Percentiles rank a stretch among this genome's conserved stretches.
Evolutionary conservation across 1,140 invertebrate species (phyloP).

Genomic region (Lutraria rhynchaena): DNA sequence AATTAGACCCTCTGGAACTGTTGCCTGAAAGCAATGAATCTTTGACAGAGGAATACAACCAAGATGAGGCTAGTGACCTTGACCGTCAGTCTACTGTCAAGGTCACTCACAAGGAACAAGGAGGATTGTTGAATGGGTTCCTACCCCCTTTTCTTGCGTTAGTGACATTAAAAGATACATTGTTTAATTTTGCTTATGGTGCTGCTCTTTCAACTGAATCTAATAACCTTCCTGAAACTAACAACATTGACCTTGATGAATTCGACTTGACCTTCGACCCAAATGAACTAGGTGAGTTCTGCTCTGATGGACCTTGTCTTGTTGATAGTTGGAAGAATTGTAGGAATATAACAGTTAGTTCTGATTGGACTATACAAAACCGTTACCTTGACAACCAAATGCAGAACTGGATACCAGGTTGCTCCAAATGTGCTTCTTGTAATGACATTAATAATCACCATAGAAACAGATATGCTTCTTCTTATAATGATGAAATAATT

Average conservation of each 20-base stretch:
- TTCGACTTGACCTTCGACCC: not conserved
- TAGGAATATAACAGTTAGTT: constrained; percentile 41
- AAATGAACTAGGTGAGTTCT: constrained; percentile 6
- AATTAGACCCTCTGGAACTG: not conserved
- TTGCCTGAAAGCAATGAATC: not conserved
- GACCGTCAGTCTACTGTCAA: not conserved
- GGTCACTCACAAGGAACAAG: constrained; percentile 13
- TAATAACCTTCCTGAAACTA: not conserved
- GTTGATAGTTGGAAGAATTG: constrained; percentile 38
- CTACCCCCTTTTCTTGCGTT: constrained; percentile 50
- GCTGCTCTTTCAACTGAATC: not conserved
- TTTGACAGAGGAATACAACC: not conserved
- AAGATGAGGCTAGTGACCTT: not conserved
- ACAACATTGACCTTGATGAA: not conserved
- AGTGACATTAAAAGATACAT: constrained; percentile 58
- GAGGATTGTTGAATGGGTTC: constrained; percentile 16
- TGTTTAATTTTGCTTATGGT: constrained; percentile 53
- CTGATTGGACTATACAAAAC: constrained; percentile 23
- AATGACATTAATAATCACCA: not conserved
- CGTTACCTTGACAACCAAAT: not conserved
- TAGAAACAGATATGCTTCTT: not conserved
- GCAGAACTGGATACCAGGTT: not conserved
- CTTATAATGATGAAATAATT: constrained; percentile 3
- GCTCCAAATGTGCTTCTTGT: not conserved
- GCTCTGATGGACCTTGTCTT: constrained; percentile 50